phyloP scores from a whole-genome alignment of 2,797 vertebrate species.

The Tragelaphus eurycerus region DNA sequence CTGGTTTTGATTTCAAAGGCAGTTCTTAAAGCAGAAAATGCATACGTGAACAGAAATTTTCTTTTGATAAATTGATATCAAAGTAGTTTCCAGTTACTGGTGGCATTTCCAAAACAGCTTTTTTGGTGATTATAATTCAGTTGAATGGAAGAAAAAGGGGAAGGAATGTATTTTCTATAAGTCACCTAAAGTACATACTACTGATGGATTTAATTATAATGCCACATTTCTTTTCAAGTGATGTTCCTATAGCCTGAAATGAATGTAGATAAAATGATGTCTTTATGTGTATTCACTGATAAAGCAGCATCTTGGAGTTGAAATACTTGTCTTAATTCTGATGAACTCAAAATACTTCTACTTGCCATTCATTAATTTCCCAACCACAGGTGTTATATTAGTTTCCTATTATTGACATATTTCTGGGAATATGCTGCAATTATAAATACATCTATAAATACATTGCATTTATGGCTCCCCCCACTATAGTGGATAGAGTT shows the following conservation, averaged over 20 bases:
- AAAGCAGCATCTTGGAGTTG: neutral
- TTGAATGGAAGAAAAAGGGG: neutral
- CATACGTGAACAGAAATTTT: constrained; percentile 10
- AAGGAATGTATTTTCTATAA: constrained; percentile 7
- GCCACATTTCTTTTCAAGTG: neutral
- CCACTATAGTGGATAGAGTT: neutral
- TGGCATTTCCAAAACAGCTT: constrained; percentile 3
- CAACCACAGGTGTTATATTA: neutral
- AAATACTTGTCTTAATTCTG: neutral
- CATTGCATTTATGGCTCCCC: neutral
- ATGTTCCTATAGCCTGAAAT: neutral
- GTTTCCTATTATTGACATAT: neutral
- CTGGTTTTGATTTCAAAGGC: constrained; percentile 27
- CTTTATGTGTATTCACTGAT: neutral
- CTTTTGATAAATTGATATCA: constrained; percentile 30
- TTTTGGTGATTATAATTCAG: constrained; percentile 11
- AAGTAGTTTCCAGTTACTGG: constrained; percentile 13
- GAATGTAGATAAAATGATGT: neutral
- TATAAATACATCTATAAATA: neutral
- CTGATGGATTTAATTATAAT: neutral
- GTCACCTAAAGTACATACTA: neutral
- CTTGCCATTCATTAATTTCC: neutral
- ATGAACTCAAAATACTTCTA: neutral
- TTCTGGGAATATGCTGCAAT: neutral
- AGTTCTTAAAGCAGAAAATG: constrained; percentile 49